These are phyloP conservation scores for Sapajus apella DNA, from an alignment of 2,113 vertebrate species.

Conservation along the genomic window DNA sequence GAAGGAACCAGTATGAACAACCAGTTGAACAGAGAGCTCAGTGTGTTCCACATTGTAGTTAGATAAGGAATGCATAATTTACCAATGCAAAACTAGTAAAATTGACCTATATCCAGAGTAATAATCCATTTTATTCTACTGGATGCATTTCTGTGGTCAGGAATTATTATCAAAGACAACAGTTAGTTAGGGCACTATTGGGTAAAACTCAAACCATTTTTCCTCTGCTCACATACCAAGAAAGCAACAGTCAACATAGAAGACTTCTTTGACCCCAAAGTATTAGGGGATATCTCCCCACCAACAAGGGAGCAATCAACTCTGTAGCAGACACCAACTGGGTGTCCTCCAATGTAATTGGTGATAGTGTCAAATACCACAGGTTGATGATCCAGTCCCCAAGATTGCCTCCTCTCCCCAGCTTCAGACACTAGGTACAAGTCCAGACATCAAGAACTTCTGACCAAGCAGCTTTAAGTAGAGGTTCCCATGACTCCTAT, in stretches of 20 bases:
- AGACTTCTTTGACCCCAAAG: background rate
- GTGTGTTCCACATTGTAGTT: background rate
- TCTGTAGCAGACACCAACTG: background rate
- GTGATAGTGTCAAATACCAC: background rate
- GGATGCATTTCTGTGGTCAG: background rate
- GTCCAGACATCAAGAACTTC: background rate
- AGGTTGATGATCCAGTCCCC: background rate
- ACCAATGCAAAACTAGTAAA: background rate
- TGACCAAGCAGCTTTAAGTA: background rate
- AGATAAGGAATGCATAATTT: background rate
- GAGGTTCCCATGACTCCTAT: background rate
- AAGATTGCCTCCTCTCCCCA: background rate
- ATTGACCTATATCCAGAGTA: background rate
- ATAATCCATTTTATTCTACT: background rate
- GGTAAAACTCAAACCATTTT: background rate
- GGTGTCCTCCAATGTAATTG: background rate
- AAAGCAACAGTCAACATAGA: background rate
- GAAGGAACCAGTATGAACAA: background rate
- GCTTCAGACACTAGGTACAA: background rate
- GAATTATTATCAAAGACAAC: conserved; percentile 14
- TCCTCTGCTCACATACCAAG: background rate
- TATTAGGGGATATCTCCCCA: background rate
- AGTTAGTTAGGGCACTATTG: background rate
- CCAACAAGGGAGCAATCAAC: background rate
- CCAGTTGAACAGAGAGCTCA: background rate